Evolutionary conservation across 2,113 vertebrate species (phyloP), one percentile per base, ranked within the genome.

Genomic region (Corydoras maculifer): DNA sequence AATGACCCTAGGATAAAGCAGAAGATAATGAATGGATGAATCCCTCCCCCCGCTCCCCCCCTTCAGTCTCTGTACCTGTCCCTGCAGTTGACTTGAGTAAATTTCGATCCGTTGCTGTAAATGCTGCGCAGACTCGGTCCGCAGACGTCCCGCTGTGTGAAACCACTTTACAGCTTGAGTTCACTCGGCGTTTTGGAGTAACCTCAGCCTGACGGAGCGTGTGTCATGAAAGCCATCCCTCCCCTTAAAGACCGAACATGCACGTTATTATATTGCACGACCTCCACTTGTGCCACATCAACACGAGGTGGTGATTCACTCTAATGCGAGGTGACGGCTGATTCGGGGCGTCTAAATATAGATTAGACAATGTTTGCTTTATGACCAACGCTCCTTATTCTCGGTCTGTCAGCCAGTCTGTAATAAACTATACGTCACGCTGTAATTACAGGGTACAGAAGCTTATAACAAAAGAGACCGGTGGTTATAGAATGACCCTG

Each of bases 281-380:
- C 54, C 18, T 31, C n/a, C 54, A n/a, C 53, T n/a, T 18, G 15
- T 55, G 50, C 62, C 70, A 65, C 25, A n/a, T 29, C 62, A 51
- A 48, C 3, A 13, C 3, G 50, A 11, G 29, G 12, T 53, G 14
- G 64, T 9, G 7, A 77, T 74, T 68, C 72, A 13, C 32, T 55
- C 57, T 78, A 69, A 86, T 69, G 58, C 6, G 15, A 77, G 31
- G 58, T 76, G 82, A 76, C 74, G 75, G 77, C 48, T 74, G 53
- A 62, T 65, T 81, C 77, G 69, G 70, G 55, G 35, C 70, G 30
- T 77, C 68, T 62, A 72, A 73, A 78, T 69, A 60, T 11, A 65
- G 49, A 50, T 48, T 60, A 18, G 8, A 29, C 9, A 15, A 53
- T 48, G 18, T 15, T 59, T 54, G 50, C 43, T 57, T 18, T 50